These are phyloP conservation scores for Caerostris darwini DNA, from an alignment of 1,140 invertebrate genomes.

Conservation along the genomic window DNA sequence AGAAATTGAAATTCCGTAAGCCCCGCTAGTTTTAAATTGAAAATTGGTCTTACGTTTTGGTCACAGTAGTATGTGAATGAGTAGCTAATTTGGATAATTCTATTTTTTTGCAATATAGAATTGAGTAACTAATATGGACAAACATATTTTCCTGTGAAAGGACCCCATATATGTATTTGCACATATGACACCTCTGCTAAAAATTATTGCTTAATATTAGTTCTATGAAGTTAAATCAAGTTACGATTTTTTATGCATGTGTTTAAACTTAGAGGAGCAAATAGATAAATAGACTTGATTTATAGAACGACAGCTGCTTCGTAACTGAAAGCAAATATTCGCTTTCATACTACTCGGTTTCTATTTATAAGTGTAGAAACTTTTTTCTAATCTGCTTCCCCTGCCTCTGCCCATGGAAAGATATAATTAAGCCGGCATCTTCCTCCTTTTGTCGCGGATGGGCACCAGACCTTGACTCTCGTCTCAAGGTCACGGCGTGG, in stretches of 20 bases:
- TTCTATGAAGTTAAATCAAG: neutral
- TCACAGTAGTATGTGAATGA: too few relatives aligned
- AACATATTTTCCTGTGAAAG: too few relatives aligned
- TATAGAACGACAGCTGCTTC: neutral
- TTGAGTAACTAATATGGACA: too few relatives aligned
- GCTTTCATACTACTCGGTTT: neutral
- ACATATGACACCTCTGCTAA: too few relatives aligned
- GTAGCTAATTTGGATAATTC: too few relatives aligned
- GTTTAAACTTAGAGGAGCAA: neutral
- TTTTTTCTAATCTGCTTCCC: neutral
- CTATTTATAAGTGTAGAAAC: neutral
- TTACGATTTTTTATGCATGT: neutral
- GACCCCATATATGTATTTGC: too few relatives aligned
- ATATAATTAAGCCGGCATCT: neutral
- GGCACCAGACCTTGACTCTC: neutral
- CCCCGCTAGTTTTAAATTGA: too few relatives aligned
- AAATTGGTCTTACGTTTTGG: too few relatives aligned
- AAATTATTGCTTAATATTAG: too few relatives aligned
- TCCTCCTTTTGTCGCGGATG: constrained; percentile 5
- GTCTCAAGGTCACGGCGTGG: neutral
- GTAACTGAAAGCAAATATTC: neutral
- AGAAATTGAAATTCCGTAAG: too few relatives aligned
- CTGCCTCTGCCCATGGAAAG: neutral
- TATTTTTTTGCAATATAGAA: too few relatives aligned
- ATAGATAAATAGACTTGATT: neutral